Conservation (phyloP, 2,113 vertebrate genomes). For the Bos indicus region DNA sequence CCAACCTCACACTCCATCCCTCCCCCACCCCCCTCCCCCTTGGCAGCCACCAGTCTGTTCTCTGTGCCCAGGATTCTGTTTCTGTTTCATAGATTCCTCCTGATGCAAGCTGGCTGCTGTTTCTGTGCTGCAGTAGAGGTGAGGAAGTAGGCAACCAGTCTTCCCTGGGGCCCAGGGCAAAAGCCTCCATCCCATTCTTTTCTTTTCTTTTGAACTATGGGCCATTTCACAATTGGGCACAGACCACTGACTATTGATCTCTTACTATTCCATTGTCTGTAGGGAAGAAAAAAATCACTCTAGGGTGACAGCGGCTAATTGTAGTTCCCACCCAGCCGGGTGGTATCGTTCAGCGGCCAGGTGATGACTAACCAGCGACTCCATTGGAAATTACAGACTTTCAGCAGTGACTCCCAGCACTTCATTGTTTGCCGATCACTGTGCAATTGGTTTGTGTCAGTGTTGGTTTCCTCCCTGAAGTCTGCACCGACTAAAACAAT, state of each 20-base stretch:
- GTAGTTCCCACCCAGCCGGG: neutral
- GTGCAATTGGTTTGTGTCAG: neutral
- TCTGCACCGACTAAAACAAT: neutral
- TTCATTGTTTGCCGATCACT: neutral
- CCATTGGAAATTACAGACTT: slow-evolving; percentile 42
- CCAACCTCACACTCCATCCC: neutral
- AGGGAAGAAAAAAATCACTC: neutral
- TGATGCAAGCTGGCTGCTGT: rapidly evolving
- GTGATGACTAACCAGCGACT: neutral
- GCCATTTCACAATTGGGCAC: neutral
- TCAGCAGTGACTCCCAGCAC: neutral
- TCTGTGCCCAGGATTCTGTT: neutral
- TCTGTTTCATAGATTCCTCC: neutral
- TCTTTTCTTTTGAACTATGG: neutral
- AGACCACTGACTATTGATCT: neutral
- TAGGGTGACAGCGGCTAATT: neutral
- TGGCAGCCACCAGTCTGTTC: neutral
- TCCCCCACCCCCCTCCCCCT: neutral
- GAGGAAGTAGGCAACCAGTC: neutral
- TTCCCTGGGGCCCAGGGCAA: neutral
- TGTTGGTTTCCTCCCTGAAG: neutral
- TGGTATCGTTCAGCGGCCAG: neutral
- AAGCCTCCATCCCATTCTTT: neutral
- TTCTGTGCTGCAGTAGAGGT: neutral
- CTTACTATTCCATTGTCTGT: neutral